Percentiles rank a stretch among this genome's conserved stretches.
phyloP scores from a whole-genome alignment of 2,888 invertebrate genomes.

The Drosophila fulvimacula region DNA sequence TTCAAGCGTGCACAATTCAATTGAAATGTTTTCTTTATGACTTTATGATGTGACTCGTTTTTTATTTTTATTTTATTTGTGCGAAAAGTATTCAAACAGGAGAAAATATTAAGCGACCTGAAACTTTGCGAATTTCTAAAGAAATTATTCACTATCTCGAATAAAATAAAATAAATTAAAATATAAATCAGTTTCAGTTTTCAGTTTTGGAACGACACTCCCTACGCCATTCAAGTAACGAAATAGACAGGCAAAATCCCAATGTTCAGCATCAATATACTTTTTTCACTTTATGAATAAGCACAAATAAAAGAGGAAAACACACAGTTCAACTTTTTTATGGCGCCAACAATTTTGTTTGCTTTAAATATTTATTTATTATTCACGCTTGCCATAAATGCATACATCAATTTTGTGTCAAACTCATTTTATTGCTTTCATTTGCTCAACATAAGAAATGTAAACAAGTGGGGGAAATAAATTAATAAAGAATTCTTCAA shows the following conservation, averaged over 20 bases:
- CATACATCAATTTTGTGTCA: background rate
- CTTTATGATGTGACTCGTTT: background rate
- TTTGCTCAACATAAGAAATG: background rate
- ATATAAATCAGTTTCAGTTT: too few species aligned
- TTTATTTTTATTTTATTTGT: background rate
- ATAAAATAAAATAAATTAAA: too few species aligned
- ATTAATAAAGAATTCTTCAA: background rate
- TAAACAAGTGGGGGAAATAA: background rate
- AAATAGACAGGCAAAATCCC: background rate
- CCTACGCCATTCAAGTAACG: too few species aligned
- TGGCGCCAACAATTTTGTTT: slow-evolving; percentile 1
- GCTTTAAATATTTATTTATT: slow-evolving; percentile 10
- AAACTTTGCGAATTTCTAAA: too few species aligned
- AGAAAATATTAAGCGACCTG: too few species aligned
- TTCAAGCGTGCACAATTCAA: background rate
- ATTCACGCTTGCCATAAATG: background rate
- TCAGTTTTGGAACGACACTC: too few species aligned
- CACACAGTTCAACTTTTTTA: slow-evolving; percentile 8
- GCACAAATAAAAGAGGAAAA: background rate
- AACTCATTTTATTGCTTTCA: slow-evolving; percentile 2
- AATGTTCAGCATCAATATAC: background rate
- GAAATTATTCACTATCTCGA: too few species aligned
- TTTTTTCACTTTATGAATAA: background rate
- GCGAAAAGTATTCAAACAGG: background rate
- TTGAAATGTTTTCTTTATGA: background rate